phyloP scores from a whole-genome alignment of 2,888 invertebrate genomes.

The Microchrysa polita region DNA sequence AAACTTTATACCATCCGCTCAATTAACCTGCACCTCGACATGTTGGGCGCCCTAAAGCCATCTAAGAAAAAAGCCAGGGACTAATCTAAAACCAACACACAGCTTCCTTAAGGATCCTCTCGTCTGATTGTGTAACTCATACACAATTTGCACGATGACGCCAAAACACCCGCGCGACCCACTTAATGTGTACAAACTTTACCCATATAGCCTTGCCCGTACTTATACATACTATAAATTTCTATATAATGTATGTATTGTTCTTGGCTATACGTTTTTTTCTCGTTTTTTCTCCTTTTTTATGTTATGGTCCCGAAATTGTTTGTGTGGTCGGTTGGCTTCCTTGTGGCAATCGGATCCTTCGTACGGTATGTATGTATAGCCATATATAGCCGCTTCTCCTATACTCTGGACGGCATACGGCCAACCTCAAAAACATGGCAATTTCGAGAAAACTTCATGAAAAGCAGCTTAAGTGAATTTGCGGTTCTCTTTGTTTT shows the following conservation, averaged over 20 bases:
- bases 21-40: conserved; percentile 22
- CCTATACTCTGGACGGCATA: not conserved
- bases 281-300: not conserved
- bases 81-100: conserved; percentile 15
- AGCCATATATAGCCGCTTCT: not conserved
- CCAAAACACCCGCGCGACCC: too few species aligned
- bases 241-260: too few species aligned
- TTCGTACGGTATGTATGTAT: too few species aligned
- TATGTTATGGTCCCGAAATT: not conserved
- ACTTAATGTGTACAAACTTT: too few species aligned
- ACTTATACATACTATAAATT: too few species aligned
- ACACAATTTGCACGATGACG: not conserved
- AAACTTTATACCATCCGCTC: conserved; percentile 9
- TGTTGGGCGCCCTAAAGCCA: not conserved
- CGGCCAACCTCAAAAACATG: not conserved
- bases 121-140: not conserved
- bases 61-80: not conserved
- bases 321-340: not conserved
- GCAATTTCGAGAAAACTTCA: conserved; percentile 27
- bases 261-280: too few species aligned
- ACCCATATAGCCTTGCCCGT: too few species aligned
- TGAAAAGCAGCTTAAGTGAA: conserved; percentile 25
- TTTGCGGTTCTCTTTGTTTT: conserved; percentile 26
- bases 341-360: not conserved
- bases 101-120: conserved; percentile 2